phyloP scores from a whole-genome alignment of 1,140 invertebrate genomes.

The Heliconius hermathena region DNA sequence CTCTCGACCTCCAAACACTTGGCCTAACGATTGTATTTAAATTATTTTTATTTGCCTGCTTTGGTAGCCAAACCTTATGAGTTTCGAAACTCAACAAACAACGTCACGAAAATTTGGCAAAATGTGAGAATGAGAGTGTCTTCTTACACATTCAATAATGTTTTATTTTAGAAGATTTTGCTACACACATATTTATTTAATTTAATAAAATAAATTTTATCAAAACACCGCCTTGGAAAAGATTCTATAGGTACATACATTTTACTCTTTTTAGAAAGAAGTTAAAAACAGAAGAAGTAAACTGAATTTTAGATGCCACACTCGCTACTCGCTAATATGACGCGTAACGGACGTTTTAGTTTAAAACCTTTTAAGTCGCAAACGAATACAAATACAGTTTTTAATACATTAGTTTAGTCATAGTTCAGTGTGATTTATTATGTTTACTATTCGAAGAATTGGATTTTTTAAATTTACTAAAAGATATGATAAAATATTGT shows the following conservation, averaged over 20 bases:
- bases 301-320: conserved; percentile 10
- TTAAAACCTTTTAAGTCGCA: conserved; percentile 8
- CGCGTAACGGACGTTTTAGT: not conserved
- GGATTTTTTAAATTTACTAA: no score
- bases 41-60: no score
- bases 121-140: no score
- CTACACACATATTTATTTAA: no score
- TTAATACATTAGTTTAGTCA: conserved; percentile 8
- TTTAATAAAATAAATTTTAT: not conserved
- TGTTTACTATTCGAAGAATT: not conserved
- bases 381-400: conserved; percentile 9
- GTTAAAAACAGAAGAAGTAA: not conserved
- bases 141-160: no score
- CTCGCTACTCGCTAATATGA: conserved; percentile 11
- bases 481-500: no score
- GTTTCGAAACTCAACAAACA: no score
- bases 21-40: no score
- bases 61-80: no score
- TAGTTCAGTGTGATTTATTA: not conserved
- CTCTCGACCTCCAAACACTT: no score
- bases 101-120: no score
- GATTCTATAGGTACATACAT: not conserved
- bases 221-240: not conserved
- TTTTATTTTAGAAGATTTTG: no score
- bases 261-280: not conserved